These are phyloP conservation scores for Metopia argyrocephala DNA, from an alignment of 2,888 invertebrate species.

Conservation along the genomic window DNA sequence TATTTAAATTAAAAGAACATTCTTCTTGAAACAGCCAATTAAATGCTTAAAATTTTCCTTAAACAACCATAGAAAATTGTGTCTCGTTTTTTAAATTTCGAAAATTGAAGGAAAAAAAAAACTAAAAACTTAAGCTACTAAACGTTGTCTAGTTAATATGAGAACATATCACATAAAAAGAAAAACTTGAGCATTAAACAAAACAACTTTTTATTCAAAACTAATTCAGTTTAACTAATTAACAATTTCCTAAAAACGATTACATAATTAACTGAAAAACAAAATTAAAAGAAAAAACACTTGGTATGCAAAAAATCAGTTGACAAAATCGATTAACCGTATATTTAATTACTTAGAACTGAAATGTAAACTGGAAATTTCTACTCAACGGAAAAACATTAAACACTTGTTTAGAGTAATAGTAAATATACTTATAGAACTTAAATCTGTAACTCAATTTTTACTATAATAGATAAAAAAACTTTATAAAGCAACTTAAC, in stretches of 20 bases:
- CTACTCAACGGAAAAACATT: not conserved
- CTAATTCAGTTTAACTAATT: slow-evolving; percentile 23
- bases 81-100: too few species aligned
- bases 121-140: too few species aligned
- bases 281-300: not conserved
- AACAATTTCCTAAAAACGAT: slow-evolving; percentile 52
- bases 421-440: not conserved
- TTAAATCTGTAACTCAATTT: not conserved
- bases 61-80: slow-evolving; percentile 16
- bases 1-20: too few species aligned
- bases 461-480: not conserved
- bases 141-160: too few species aligned
- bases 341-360: slow-evolving; percentile 27
- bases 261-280: slow-evolving; percentile 28
- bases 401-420: not conserved
- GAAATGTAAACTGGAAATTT: too few species aligned
- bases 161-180: too few species aligned
- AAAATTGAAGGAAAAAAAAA: too few species aligned
- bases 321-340: slow-evolving; percentile 48
- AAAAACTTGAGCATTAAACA: too few species aligned
- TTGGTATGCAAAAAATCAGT: not conserved
- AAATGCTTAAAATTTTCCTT: not conserved
- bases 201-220: not conserved
- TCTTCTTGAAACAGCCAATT: too few species aligned
- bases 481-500: not conserved